Base-by-base conservation (phyloP, 2,113 vertebrate species). In the Zosterops borbonicus region DNA sequence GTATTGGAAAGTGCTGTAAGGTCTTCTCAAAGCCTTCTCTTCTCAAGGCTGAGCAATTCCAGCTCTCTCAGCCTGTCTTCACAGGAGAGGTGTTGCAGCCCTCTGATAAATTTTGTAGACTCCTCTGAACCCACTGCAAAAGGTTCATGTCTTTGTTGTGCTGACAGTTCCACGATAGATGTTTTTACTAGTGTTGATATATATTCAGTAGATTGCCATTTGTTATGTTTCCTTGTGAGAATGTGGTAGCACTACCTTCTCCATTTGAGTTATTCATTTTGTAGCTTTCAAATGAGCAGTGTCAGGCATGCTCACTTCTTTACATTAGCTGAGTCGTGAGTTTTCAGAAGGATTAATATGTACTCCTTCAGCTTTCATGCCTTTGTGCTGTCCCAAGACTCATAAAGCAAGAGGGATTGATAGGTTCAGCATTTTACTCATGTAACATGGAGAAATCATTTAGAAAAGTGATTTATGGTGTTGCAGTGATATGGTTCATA, bases 351-450 rank as follows among this genome's bases (percentile, higher is more conserved):
- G 53, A 77, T 91, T 86, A 96, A 92, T 88, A 47, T 13, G 27
- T 27, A 19, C 10, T 55, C 67, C 63, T 91, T 53, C 75, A 74
- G 65, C 56, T 93, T 47, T 71, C 70, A 74, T 0, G 29, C 44
- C 80, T 95, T 70, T 91, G 71, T 84, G 31, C 35, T 87, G 53
- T 91, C 82, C 55, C 0, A 2, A 94, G 85, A 79, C 75, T 94
- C 77, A 62, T 92, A 96, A 94, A 89, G 68, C 55, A 53, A 83
- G 81, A 90, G 37, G 83, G 63, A 92, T 92, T 86, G 92, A 87
- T 80, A 90, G 31, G n/a, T 87, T 95, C 70, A 86, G 88, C 52
- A 52, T 91, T 96, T 97, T 62, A 46, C 67, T 90, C 62, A 58
- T 90, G 15, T 64, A 91, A 83, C 89, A 73, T 22, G 33, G 59